Evolutionary conservation across 2,113 vertebrate genomes (phyloP).

Genomic region (Epinephelus moara): DNA sequence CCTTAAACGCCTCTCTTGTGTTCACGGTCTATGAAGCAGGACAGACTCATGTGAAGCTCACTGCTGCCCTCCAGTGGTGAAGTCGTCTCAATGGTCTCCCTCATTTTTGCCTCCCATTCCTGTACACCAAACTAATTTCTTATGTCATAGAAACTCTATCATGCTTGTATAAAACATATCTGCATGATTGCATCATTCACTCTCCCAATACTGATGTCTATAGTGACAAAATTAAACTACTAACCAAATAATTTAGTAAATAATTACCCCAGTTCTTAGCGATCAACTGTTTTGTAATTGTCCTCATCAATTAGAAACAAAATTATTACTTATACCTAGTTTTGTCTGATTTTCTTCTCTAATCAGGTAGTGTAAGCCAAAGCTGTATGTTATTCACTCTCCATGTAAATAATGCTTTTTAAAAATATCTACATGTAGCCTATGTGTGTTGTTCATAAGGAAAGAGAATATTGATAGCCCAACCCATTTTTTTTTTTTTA

Average conservation of each 20-base stretch:
- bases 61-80: slow-evolving; percentile 57
- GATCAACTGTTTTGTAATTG: too few relatives aligned
- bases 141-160: neutral
- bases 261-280: too few relatives aligned
- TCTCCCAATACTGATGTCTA: neutral
- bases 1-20: neutral
- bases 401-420: neutral
- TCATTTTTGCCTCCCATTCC: neutral
- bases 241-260: neutral
- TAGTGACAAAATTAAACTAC: neutral
- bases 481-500: neutral
- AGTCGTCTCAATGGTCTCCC: too few relatives aligned
- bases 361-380: neutral
- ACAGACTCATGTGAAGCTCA: neutral
- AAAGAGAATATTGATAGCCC: neutral
- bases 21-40: slow-evolving; percentile 2
- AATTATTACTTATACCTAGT: neutral
- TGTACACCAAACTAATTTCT: too few relatives aligned
- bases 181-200: neutral
- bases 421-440: neutral
- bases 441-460: neutral
- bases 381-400: neutral
- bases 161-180: neutral
- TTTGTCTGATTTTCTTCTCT: neutral
- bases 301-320: neutral